Percentiles rank a stretch among this genome's conserved stretches.
These are phyloP conservation scores for Hemicentrotus pulcherrimus DNA, from an alignment of 35 echinoderm and acorn worm genomes.

Conservation along the genomic window DNA sequence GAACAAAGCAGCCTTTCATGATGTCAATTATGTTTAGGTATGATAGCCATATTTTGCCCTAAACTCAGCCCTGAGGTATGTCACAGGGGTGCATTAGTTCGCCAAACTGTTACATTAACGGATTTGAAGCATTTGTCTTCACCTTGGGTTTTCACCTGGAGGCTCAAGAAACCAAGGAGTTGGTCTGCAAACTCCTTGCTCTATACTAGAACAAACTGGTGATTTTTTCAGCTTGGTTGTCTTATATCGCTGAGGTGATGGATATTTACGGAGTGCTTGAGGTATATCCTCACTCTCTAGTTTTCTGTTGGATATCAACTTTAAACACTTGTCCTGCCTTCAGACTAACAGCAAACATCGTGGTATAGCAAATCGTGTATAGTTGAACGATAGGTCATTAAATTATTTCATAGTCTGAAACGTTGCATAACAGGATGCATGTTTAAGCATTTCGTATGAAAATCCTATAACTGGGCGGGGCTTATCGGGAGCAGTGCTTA, in stretches of 20 bases:
- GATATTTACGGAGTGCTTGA: background rate
- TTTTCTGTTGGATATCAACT: no score
- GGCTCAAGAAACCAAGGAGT: background rate
- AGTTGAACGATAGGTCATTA: no score
- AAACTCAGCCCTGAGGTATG: conserved; percentile 26
- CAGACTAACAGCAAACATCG: no score
- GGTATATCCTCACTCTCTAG: background rate
- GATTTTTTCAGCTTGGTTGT: background rate
- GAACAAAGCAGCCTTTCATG: conserved; percentile 38
- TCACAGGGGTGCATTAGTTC: conserved; percentile 21
- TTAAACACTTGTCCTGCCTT: no score
- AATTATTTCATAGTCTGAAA: no score
- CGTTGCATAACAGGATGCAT: no score
- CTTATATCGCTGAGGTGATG: background rate
- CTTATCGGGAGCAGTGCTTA: no score
- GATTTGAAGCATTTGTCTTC: conserved; percentile 25
- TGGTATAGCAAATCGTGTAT: no score
- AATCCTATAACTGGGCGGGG: no score
- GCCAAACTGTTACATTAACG: background rate
- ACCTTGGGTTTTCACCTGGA: background rate
- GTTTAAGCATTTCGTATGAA: no score
- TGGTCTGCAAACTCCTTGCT: no score
- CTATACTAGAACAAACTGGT: background rate
- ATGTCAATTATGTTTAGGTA: conserved; percentile 42
- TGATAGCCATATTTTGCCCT: background rate